Evolutionary conservation across 2,113 vertebrate genomes (phyloP), one percentile per base, ranked within the genome.

Genomic region (Tragelaphus scriptus): DNA sequence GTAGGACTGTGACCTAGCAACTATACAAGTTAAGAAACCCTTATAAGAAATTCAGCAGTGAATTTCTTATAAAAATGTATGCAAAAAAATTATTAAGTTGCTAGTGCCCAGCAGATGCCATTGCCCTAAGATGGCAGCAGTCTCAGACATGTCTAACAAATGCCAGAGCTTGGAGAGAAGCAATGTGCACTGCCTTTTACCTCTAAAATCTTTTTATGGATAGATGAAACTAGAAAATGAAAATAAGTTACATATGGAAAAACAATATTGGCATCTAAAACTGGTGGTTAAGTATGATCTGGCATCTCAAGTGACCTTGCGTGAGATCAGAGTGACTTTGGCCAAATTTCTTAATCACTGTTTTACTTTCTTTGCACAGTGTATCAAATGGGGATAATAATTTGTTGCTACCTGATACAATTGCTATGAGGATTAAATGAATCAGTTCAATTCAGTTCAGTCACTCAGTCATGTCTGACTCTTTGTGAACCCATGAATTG

Each of bases 191-290:
- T 88, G 12, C 30, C 17, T 19, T 25, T 89, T 23, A 44, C 4
- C 26, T 94, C 59, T 59, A 63, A 51, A 85, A 53, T 92, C 0
- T 44, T 85, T 81, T 89, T 80, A n/a, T 63, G 44, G 86, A 40
- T 32, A 25, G 47, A 12, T 28, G 58, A 49, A 89, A 94, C 47
- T 92, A 44, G 55, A 75, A 96, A 95, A 61, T 15, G 5, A 49
- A 97, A 94, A 65, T 2, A 25, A 30, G 3, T 86, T 93, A 25
- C 1, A 21, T 81, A 16, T 75, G 19, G n/a, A 36, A 47, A 93
- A 95, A 77, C 56, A 84, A 92, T 56, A 32, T 7, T 79, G 49
- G 87, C 30, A 86, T 87, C 96, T 93, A 90, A 90, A 90, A 87
- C 5, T 13, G 25, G 25, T 32, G 19, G 30, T 82, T 58, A 63